Percentiles rank a stretch among this genome's conserved stretches.
Evolutionary conservation across 2,888 invertebrate genomes (phyloP).

Genomic region (Himalopsyche kuldschensis): DNA sequence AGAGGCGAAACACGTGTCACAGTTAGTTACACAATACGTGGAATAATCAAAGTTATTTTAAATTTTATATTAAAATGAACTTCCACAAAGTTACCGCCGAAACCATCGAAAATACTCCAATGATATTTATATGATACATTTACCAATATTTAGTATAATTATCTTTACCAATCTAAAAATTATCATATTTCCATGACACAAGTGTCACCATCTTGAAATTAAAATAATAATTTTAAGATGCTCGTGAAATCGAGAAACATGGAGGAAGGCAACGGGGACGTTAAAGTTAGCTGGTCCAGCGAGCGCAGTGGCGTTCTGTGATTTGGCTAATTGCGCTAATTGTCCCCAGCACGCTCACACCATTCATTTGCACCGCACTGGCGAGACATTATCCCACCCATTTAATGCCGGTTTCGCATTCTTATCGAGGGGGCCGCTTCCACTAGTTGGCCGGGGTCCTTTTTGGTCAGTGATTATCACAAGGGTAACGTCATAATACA

Average conservation of each 20-base stretch:
- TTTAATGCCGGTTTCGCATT: not conserved
- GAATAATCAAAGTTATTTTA: too few species aligned
- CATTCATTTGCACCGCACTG: not conserved
- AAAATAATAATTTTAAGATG: not conserved
- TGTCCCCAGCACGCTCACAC: constrained; percentile 13
- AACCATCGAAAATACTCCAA: too few species aligned
- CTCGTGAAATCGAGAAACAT: not conserved
- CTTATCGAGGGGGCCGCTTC: not conserved
- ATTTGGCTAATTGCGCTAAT: constrained; percentile 36
- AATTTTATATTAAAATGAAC: too few species aligned
- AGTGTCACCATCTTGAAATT: too few species aligned
- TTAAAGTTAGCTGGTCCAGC: not conserved
- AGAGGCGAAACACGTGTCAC: too few species aligned
- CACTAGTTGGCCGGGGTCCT: not conserved
- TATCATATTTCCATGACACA: too few species aligned
- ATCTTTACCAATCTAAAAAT: too few species aligned
- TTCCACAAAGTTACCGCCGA: too few species aligned
- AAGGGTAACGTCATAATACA: not conserved
- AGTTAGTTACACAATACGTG: too few species aligned
- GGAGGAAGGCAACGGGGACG: not conserved
- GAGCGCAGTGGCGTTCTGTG: constrained; percentile 23
- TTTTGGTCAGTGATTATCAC: not conserved
- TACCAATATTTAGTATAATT: too few species aligned
- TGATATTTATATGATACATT: too few species aligned
- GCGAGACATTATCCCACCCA: not conserved